Conservation (phyloP, 2,113 vertebrate species). For the Sinosuthora webbiana region DNA sequence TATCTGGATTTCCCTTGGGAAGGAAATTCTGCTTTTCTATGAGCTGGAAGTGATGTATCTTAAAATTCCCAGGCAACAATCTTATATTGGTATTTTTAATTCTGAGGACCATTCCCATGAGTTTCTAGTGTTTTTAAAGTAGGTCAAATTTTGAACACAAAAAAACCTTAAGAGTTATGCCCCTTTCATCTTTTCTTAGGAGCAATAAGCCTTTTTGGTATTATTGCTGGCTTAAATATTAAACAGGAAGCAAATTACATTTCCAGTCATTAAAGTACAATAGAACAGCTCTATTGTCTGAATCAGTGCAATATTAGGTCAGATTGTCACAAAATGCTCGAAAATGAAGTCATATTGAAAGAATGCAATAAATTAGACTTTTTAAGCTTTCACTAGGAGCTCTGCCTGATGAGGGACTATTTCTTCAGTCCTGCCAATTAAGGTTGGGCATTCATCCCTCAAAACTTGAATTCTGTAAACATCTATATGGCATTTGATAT, state of each 20-base stretch:
- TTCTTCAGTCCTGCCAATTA: slow-evolving; percentile 33
- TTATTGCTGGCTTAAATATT: slow-evolving; percentile 65
- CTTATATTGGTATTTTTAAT: slow-evolving; percentile 68
- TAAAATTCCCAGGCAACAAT: slow-evolving; percentile 66
- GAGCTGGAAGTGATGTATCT: slow-evolving; percentile 55
- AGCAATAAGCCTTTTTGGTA: slow-evolving; percentile 59
- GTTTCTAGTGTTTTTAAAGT: slow-evolving; percentile 61
- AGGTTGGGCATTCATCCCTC: background rate
- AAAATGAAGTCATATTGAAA: slow-evolving; percentile 68
- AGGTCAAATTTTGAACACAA: slow-evolving; percentile 65
- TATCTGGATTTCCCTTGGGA: slow-evolving; percentile 52
- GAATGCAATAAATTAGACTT: slow-evolving; percentile 58
- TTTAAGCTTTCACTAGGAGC: background rate
- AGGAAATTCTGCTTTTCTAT: slow-evolving; percentile 59
- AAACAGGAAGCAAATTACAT: slow-evolving; percentile 69
- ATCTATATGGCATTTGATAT: background rate
- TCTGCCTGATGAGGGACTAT: background rate
- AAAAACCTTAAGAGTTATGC: slow-evolving; percentile 63
- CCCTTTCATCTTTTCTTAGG: slow-evolving; percentile 62
- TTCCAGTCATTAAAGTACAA: slow-evolving; percentile 62
- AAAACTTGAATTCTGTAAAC: background rate
- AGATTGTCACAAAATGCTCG: slow-evolving; percentile 37
- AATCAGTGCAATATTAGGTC: slow-evolving; percentile 62
- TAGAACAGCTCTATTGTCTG: slow-evolving; percentile 65
- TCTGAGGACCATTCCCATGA: slow-evolving; percentile 59